Evolutionary conservation across 2,888 invertebrate species (phyloP).

Genomic region (Ophion costatus): DNA sequence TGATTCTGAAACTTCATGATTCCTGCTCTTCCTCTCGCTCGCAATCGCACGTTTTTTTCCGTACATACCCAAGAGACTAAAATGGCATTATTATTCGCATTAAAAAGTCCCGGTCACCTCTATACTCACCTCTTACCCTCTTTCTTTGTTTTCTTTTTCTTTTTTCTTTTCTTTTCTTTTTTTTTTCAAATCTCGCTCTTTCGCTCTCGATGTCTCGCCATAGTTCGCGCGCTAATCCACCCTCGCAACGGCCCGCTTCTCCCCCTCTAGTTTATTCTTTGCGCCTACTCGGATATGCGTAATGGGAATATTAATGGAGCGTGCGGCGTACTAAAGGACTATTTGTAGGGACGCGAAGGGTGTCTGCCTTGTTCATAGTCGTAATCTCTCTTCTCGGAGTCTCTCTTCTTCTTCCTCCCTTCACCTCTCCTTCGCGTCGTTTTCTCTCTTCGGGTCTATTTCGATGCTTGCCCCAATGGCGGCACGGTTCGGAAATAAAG

Average conservation of each 20-base stretch:
- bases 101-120: conserved; percentile 51
- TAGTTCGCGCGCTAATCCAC: conserved; percentile 30
- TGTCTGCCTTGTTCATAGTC: conserved; percentile 40
- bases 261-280: conserved; percentile 16
- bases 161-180: conserved; percentile 13
- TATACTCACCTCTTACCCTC: conserved; percentile 4
- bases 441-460: background rate
- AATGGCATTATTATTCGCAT: conserved; percentile 43
- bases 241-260: conserved; percentile 6
- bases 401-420: conserved; percentile 3
- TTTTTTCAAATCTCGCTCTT: conserved; percentile 24
- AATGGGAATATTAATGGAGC: conserved; percentile 67
- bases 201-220: conserved; percentile 19
- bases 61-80: background rate
- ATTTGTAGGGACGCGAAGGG: conserved; percentile 61
- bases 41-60: conserved; percentile 27
- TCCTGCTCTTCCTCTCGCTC: conserved; percentile 6
- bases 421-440: background rate
- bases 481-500: conserved; percentile 23
- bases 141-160: background rate
- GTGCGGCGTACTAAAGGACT: conserved; percentile 59
- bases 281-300: conserved; percentile 47
- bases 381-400: conserved; percentile 7
- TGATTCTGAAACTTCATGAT: conserved; percentile 21
- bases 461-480: conserved; percentile 36